These are phyloP conservation scores for Lepeophtheirus salmonis DNA, from an alignment of 1,140 invertebrate genomes.

Conservation along the genomic window DNA sequence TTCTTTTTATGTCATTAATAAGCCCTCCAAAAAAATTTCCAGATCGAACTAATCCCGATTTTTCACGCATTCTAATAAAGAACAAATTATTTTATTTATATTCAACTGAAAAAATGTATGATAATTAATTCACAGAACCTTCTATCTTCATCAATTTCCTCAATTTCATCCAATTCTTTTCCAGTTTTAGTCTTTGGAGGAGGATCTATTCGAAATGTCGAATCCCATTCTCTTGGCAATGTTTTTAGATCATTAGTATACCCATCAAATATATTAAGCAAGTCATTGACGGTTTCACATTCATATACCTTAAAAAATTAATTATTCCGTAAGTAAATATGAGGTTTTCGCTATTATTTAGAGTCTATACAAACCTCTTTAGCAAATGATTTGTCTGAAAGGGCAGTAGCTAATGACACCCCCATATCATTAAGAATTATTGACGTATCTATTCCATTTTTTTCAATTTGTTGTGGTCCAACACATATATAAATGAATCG, in stretches of 20 bases:
- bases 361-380: too few species aligned
- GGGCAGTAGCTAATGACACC: slow-evolving; percentile 1
- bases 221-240: slow-evolving; percentile 12
- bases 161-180: slow-evolving; percentile 10
- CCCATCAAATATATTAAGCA: slow-evolving; percentile 8
- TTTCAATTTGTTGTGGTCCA: not conserved
- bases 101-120: too few species aligned
- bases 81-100: not conserved
- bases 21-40: slow-evolving; percentile 75
- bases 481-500: slow-evolving; percentile 44
- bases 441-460: not conserved
- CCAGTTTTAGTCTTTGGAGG: not conserved
- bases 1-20: slow-evolving; percentile 78
- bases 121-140: not conserved
- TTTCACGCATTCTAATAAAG: slow-evolving; percentile 38
- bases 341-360: not conserved
- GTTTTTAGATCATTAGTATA: slow-evolving; percentile 14
- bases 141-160: slow-evolving; percentile 17
- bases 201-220: not conserved
- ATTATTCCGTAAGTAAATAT: not conserved
- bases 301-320: slow-evolving; percentile 1
- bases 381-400: slow-evolving; percentile 9
- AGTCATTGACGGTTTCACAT: not conserved
- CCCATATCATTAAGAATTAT: not conserved
- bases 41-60: slow-evolving; percentile 61